Evolutionary conservation across 2,797 vertebrate genomes (phyloP).

Genomic region (Platalea minor): DNA sequence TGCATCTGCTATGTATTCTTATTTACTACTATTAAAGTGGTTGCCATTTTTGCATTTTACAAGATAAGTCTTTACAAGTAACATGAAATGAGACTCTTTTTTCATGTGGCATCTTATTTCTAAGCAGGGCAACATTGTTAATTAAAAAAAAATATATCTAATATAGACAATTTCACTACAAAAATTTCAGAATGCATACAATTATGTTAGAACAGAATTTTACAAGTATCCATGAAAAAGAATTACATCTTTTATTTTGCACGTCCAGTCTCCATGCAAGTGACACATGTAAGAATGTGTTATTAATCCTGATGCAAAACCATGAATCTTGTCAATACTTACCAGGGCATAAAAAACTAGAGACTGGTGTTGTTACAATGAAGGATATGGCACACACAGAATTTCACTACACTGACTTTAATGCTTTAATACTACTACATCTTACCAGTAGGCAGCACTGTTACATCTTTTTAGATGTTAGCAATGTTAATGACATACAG

Average conservation of each 20-base stretch:
- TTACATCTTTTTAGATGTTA: conserved; percentile 74
- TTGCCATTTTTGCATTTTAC: neutral
- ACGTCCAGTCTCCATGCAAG: neutral
- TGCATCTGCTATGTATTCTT: neutral
- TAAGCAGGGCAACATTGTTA: neutral
- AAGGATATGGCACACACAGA: neutral
- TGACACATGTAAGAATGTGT: neutral
- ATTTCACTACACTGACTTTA: conserved; percentile 16
- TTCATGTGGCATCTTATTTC: neutral
- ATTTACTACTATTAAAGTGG: neutral
- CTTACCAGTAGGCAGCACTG: conserved; percentile 78
- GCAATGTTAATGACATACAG: conserved; percentile 64
- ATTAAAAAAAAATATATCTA: neutral
- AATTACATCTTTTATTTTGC: neutral
- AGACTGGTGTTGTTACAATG: neutral
- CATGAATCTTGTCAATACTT: neutral
- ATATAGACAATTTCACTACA: neutral
- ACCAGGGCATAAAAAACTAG: neutral
- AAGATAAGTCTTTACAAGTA: neutral
- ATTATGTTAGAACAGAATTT: neutral
- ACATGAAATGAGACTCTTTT: neutral
- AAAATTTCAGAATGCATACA: neutral
- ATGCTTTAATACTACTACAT: conserved; percentile 66
- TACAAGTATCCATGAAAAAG: neutral
- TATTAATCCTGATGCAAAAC: neutral